Conservation (phyloP, 1,140 invertebrate genomes). For the Drosophila eugracilis region DNA sequence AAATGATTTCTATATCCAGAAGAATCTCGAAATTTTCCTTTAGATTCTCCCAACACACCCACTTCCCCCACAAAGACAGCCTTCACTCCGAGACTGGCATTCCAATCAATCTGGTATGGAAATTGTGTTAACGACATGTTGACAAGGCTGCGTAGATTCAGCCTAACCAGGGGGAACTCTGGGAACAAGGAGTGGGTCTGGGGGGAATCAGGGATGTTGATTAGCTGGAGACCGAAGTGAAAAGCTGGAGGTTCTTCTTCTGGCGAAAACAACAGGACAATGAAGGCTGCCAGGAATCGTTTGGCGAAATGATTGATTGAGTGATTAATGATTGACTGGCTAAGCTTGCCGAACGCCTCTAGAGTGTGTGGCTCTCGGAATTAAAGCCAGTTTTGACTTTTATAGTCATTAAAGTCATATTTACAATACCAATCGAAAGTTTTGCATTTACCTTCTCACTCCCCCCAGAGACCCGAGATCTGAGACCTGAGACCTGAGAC, state of each 20-base stretch:
- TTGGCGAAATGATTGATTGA: slow-evolving; percentile 77
- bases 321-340: slow-evolving; percentile 78
- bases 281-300: slow-evolving; percentile 45
- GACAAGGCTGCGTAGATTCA: slow-evolving; percentile 66
- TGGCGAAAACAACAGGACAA: slow-evolving; percentile 53
- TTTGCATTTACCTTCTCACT: slow-evolving; percentile 17
- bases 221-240: slow-evolving; percentile 48
- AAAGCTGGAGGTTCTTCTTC: slow-evolving; percentile 41
- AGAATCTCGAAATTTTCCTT: neutral
- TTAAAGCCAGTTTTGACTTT: slow-evolving; percentile 66
- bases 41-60: neutral
- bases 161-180: slow-evolving; percentile 39
- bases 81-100: slow-evolving; percentile 30
- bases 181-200: slow-evolving; percentile 19
- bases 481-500: slow-evolving; percentile 41
- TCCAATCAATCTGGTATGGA: slow-evolving; percentile 58
- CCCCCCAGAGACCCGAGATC: slow-evolving; percentile 32
- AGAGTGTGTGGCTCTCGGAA: slow-evolving; percentile 38
- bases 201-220: slow-evolving; percentile 52
- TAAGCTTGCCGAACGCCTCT: slow-evolving; percentile 18
- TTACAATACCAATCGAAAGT: slow-evolving; percentile 63
- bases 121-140: slow-evolving; percentile 77
- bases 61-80: slow-evolving; percentile 8
- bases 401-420: slow-evolving; percentile 64
- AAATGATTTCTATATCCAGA: no score